These are phyloP conservation scores for Cebidichthys violaceus DNA, from an alignment of 2,113 vertebrate species.

Conservation along the genomic window DNA sequence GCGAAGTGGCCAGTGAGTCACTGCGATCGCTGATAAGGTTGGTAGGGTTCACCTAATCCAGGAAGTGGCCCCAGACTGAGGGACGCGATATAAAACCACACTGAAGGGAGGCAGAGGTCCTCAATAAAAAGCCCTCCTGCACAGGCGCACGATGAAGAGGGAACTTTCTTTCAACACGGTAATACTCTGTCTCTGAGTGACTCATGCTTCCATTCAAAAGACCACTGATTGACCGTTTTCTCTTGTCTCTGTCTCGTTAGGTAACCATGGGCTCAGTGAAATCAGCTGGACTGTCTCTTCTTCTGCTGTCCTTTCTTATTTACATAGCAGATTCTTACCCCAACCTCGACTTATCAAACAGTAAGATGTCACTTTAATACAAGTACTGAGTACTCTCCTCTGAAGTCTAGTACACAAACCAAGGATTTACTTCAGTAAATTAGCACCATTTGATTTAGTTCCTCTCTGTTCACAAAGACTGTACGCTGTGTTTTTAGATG, in stretches of 20 bases:
- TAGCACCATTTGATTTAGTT: neutral
- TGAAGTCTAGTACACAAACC: neutral
- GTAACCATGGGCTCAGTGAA: slow-evolving; percentile 85
- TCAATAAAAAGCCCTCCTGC: slow-evolving; percentile 36
- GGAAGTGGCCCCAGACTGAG: slow-evolving; percentile 42
- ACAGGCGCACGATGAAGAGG: slow-evolving; percentile 53
- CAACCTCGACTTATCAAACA: slow-evolving; percentile 86
- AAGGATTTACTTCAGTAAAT: slow-evolving; percentile 2
- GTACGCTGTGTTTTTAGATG: neutral
- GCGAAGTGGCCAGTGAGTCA: slow-evolving; percentile 56
- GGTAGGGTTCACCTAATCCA: slow-evolving; percentile 70
- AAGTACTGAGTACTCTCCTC: neutral
- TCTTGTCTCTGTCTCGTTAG: slow-evolving; percentile 51
- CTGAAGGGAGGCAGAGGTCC: neutral
- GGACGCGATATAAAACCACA: slow-evolving; percentile 72
- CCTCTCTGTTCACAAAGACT: neutral
- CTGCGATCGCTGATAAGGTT: slow-evolving; percentile 75
- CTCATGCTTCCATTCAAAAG: neutral
- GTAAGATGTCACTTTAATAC: slow-evolving; percentile 76
- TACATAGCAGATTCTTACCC: slow-evolving; percentile 89
- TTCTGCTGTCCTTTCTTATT: slow-evolving; percentile 86
- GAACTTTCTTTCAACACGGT: slow-evolving; percentile 60
- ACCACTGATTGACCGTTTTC: slow-evolving; percentile 12
- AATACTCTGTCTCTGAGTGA: slow-evolving; percentile 7
- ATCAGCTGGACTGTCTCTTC: slow-evolving; percentile 84